Base-by-base conservation (phyloP, 2,888 invertebrate genomes). In the Tetrapedia diversipes region DNA sequence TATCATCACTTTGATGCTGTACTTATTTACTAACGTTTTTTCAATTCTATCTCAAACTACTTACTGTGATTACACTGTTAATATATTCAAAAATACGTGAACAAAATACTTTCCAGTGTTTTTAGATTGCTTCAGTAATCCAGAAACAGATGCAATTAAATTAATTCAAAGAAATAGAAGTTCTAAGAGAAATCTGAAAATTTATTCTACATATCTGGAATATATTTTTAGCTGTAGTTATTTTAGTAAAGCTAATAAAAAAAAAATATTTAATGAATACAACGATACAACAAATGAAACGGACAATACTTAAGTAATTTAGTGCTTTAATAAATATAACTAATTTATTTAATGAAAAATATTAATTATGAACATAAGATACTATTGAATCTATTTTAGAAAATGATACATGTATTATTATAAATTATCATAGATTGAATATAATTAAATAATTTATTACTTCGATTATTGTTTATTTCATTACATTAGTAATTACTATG, bases 251-350 rank as follows among this genome's bases (percentile, higher is more conserved):
- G n/a, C n/a, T n/a, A n/a, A n/a, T n/a, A 29, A 16, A 41, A 47
- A 39, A 16, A 32, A 39, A n/a, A 51, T 16, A 45, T 34, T 54
- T 34, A 39, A 43, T 43, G n/a, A 49, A 57, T 39, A 22, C 43
- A 32, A 45, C 32, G 19, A 27, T 34, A 47, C 6, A 29, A 39
- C 10, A 57, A 19, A 53, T 57, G 7, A 70, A 41, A 45, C 22
- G 24, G 56, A 68, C 43, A 67, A 61, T 76, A 73, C 47, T 45
- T 70, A 66, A 57, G 19, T 57, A 59, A 67, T 19, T 43, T 14
- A 53, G 11, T 61, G 32, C 19, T 66, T 39, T 24, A 37, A 56
- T 49, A 32, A 4, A 57, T n/a, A 39, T 51, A 43, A 39, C 22
- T 64, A 24, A 41, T 68, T 68, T 45, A 10, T 51, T 60, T 22